These are phyloP conservation scores for Ophion slaviceki DNA, from an alignment of 2,888 invertebrate genomes.

Conservation along the genomic window DNA sequence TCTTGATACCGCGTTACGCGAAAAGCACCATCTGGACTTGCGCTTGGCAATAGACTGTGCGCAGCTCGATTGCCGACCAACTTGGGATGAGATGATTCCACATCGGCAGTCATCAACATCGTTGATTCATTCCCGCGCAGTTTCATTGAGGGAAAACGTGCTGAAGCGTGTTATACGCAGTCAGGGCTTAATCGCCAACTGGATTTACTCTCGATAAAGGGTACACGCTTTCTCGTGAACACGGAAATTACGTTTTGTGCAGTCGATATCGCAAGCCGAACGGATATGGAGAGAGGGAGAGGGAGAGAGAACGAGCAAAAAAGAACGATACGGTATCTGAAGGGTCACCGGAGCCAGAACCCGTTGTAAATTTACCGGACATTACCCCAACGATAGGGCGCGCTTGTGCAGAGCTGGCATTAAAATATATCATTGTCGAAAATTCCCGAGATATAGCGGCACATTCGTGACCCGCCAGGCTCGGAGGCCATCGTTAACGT, in stretches of 20 bases:
- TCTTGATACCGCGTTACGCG: slow-evolving; percentile 6
- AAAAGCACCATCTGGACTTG: background rate
- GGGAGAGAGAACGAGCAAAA: slow-evolving; percentile 5
- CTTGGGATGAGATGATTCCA: background rate
- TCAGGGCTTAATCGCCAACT: slow-evolving; percentile 43
- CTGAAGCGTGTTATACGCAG: slow-evolving; percentile 26
- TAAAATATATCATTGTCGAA: slow-evolving; percentile 62
- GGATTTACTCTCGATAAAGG: slow-evolving; percentile 53
- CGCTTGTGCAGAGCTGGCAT: slow-evolving; percentile 21
- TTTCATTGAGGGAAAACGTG: slow-evolving; percentile 4
- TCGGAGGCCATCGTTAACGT: slow-evolving; percentile 48
- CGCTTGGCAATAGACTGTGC: slow-evolving; percentile 1
- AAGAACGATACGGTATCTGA: background rate
- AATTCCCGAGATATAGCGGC: slow-evolving; percentile 47
- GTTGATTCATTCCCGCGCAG: background rate
- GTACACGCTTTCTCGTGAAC: slow-evolving; percentile 41
- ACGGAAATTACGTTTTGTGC: slow-evolving; percentile 54
- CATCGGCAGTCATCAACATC: slow-evolving; percentile 17
- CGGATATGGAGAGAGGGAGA: slow-evolving; percentile 2
- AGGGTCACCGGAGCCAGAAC: slow-evolving; percentile 31
- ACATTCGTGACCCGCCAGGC: slow-evolving; percentile 10
- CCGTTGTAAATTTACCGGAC: slow-evolving; percentile 56
- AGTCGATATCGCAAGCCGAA: slow-evolving; percentile 21
- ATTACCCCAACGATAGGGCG: slow-evolving; percentile 46
- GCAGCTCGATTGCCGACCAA: background rate